Percentiles rank a stretch among this genome's conserved stretches.
Evolutionary conservation across 1,140 invertebrate species (phyloP).

Genomic region (Trichomalopsis sarcophagae): DNA sequence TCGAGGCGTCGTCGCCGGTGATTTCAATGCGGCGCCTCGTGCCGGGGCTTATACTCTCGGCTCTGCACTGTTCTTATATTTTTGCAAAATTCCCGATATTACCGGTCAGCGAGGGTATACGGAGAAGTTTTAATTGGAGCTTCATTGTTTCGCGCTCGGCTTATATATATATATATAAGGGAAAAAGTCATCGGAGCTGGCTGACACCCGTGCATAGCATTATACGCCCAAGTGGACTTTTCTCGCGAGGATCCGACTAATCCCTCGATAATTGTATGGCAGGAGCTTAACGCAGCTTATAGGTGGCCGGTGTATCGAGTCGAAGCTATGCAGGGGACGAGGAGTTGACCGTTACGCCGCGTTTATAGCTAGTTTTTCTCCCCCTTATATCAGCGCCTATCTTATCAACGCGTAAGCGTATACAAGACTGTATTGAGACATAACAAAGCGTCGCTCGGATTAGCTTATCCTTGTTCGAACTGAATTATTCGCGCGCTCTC

Average conservation of each 20-base stretch:
- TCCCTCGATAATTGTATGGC: constrained; percentile 24
- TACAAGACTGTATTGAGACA: background rate
- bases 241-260: background rate
- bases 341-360: background rate
- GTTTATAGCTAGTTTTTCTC: too few relatives aligned
- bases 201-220: background rate
- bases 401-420: too few relatives aligned
- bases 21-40: constrained; percentile 24
- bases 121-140: background rate
- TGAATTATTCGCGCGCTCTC: background rate
- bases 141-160: background rate
- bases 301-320: accelerated
- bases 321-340: background rate
- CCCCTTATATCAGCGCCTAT: too few relatives aligned
- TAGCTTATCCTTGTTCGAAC: background rate
- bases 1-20: background rate
- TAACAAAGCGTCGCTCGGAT: background rate
- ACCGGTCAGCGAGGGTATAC: background rate
- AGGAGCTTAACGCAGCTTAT: background rate
- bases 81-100: background rate
- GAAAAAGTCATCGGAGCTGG: too few relatives aligned
- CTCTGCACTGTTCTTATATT: background rate
- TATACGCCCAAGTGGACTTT: background rate
- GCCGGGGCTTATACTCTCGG: too few relatives aligned
- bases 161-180: too few relatives aligned